These are phyloP conservation scores for Andrena camellia DNA, from an alignment of 2,888 invertebrate genomes.

Conservation along the genomic window DNA sequence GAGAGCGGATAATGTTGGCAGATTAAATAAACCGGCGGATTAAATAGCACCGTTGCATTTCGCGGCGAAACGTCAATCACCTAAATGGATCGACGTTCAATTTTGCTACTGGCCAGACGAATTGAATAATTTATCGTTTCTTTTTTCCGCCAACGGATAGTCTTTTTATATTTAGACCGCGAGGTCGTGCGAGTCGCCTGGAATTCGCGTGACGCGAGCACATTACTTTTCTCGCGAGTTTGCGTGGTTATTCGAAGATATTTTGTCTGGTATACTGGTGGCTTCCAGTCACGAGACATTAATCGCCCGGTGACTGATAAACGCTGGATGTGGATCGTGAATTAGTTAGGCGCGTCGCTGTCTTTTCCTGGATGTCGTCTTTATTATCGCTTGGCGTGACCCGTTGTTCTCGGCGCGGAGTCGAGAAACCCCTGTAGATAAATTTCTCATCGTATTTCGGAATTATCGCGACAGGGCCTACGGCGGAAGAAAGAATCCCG, in stretches of 20 bases:
- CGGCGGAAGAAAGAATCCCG: not conserved
- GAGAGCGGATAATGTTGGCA: conserved; percentile 32
- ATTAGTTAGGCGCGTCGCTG: too few relatives aligned
- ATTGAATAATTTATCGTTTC: not conserved
- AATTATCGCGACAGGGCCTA: not conserved
- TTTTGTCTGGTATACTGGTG: too few relatives aligned
- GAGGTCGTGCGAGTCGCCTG: conserved; percentile 26
- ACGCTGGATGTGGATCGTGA: too few relatives aligned
- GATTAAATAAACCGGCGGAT: conserved; percentile 45
- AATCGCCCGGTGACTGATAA: too few relatives aligned
- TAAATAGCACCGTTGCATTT: conserved; percentile 25
- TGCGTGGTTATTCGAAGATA: conserved; percentile 3
- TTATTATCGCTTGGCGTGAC: not conserved
- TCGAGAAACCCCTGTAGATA: not conserved
- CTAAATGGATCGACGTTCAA: conserved; percentile 33
- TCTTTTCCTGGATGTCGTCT: too few relatives aligned
- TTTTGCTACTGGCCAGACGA: not conserved
- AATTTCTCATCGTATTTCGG: not conserved
- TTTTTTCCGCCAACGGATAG: not conserved
- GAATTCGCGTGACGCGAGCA: conserved; percentile 30
- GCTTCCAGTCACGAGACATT: too few relatives aligned
- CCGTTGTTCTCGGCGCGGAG: not conserved
- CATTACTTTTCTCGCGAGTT: conserved; percentile 12
- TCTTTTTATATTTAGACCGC: conserved; percentile 33
- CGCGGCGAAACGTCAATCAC: conserved; percentile 1